These are phyloP conservation scores for Melitaea cinxia DNA, from an alignment of 1,140 invertebrate species.

Conservation along the genomic window DNA sequence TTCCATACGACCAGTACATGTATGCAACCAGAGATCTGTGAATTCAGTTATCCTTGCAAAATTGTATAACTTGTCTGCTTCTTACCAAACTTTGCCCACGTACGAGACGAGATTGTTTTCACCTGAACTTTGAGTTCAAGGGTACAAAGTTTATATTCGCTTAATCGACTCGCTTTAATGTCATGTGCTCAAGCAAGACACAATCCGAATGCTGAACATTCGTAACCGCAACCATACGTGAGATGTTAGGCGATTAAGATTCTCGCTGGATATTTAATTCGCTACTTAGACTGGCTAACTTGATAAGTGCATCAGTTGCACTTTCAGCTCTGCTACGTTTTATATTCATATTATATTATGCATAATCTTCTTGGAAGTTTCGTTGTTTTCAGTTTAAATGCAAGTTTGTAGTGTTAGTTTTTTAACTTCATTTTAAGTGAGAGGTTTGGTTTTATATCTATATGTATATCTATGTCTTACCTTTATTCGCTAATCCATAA, in stretches of 20 bases:
- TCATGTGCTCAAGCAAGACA: slow-evolving; percentile 24
- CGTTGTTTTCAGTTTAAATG: not conserved
- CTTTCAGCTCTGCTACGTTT: slow-evolving; percentile 17
- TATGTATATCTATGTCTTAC: not conserved
- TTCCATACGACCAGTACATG: slow-evolving; percentile 22
- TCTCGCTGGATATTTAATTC: slow-evolving; percentile 42
- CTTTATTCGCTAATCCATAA: too few relatives aligned
- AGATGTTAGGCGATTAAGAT: slow-evolving; percentile 45
- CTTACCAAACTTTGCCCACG: slow-evolving; percentile 17
- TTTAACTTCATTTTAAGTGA: not conserved
- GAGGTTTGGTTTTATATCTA: not conserved
- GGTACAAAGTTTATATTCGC: slow-evolving; percentile 14
- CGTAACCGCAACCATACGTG: slow-evolving; percentile 43
- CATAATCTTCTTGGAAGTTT: slow-evolving; percentile 2
- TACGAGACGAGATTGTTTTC: slow-evolving; percentile 5
- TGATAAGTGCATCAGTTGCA: slow-evolving; percentile 26
- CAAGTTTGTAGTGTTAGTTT: not conserved
- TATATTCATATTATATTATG: slow-evolving; percentile 25
- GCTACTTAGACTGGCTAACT: slow-evolving; percentile 35
- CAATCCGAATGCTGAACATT: slow-evolving; percentile 40
- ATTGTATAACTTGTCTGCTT: slow-evolving; percentile 34
- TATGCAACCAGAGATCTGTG: slow-evolving; percentile 12
- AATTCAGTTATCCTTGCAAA: slow-evolving; percentile 41
- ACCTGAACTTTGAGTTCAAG: not conserved
- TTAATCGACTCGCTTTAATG: not conserved